Base-by-base conservation (phyloP, 2,113 vertebrate genomes). In the Zeus faber region DNA sequence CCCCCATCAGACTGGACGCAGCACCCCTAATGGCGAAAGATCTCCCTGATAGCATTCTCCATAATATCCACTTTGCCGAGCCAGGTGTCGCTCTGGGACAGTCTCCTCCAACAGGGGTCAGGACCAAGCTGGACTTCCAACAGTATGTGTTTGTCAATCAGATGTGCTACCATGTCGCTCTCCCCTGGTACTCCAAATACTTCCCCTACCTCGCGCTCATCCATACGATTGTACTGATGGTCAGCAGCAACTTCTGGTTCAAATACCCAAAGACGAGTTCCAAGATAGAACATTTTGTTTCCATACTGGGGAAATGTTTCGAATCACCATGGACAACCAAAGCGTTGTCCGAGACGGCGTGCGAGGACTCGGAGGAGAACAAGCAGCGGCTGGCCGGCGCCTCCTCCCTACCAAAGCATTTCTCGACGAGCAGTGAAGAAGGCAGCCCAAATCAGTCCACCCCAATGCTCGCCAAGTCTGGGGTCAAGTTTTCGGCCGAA, bases 171-270 rank as follows among this genome's bases (percentile, higher is more conserved):
- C 97, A 99, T 52, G 89, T 95, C 49, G 97, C 97, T 55, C 92
- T 99, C 40, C 97, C 97, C 0, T 99, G 97, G 97, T 99, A 98
- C 80, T 99, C 97, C 1, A 99, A 99, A 74, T 99, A 99, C 84
- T 99, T 99, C 72, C 97, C 97, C 0, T 99, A 99, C 78, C 93
- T 99, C 39, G 97, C 96, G 69, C 92, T 99, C 20, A 98, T 99
- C 58, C 97, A 99, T 77, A 99, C 97, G 24, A 94, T 99, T 43
- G 92, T 99, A 67, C 88, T 99, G 49, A 99, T 99, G 94, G 95
- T 99, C 70, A 99, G 97, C 63, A 98, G 97, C 85, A 99, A 99
- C 79, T 99, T 99, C 85, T 99, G 97, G 97, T 98, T 99, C 86
- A 99, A 99, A 68, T 99, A 99, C 75, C 97, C 97, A 68, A 98